Evolutionary conservation across 1,140 invertebrate species (phyloP).

Genomic region (Diprion similis): DNA sequence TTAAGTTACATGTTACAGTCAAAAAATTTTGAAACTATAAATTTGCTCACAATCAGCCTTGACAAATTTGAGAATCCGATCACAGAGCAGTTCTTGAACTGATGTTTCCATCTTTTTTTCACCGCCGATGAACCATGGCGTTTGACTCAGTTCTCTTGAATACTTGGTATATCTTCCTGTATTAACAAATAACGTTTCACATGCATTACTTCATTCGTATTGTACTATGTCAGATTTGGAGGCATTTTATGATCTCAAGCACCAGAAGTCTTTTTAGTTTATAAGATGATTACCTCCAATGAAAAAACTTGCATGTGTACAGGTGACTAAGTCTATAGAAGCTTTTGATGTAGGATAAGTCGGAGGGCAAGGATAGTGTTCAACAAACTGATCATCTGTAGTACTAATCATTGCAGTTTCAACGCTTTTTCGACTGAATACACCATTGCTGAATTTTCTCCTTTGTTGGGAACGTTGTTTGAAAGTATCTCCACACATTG

Average conservation of each 20-base stretch:
- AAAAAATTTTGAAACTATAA: conserved; percentile 20
- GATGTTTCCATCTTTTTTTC: conserved; percentile 82
- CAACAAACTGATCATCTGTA: conserved; percentile 57
- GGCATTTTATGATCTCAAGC: conserved; percentile 14
- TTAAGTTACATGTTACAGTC: no score
- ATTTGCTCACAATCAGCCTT: conserved; percentile 60
- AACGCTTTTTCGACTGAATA: conserved; percentile 64
- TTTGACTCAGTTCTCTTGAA: conserved; percentile 87
- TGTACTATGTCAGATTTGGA: conserved; percentile 16
- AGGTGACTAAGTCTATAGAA: conserved; percentile 56
- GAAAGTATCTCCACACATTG: conserved; percentile 45
- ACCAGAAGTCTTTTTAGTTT: conserved; percentile 17
- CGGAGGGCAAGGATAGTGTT: conserved; percentile 58
- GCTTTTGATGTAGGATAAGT: conserved; percentile 47
- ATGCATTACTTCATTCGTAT: conserved; percentile 25
- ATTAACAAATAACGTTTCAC: conserved; percentile 34
- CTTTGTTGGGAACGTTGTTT: conserved; percentile 36
- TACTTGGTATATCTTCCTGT: conserved; percentile 87
- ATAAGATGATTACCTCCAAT: conserved; percentile 63
- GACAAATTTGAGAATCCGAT: conserved; percentile 64
- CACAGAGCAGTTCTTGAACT: conserved; percentile 89
- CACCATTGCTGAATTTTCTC: conserved; percentile 50
- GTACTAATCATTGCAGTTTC: conserved; percentile 59
- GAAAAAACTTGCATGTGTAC: conserved; percentile 64
- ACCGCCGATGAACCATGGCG: conserved; percentile 91